A percentile compares a stretch with the other conserved stretches of the same genome.
Evolutionary conservation across 1,140 invertebrate species (phyloP).

Genomic region (Cotesia vestalis): DNA sequence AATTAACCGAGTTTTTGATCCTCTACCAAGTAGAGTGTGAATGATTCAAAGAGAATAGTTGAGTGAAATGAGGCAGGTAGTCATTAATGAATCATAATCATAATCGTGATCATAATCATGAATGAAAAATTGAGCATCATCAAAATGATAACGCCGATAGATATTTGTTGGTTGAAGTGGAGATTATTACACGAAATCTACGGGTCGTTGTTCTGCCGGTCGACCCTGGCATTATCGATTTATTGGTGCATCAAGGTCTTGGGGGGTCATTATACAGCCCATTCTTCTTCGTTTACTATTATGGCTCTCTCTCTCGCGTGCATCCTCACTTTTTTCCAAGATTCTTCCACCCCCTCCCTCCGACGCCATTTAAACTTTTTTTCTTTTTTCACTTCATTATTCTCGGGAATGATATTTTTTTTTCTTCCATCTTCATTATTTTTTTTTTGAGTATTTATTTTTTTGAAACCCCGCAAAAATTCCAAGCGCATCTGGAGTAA

Average conservation of each 20-base stretch:
- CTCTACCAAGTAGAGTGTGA: too few species aligned
- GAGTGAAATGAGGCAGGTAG: too few species aligned
- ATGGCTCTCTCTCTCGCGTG: slow-evolving; percentile 9
- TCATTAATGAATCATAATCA: not conserved
- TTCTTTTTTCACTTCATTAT: not conserved
- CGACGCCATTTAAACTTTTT: not conserved
- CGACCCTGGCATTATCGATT: slow-evolving; percentile 37
- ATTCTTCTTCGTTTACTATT: slow-evolving; percentile 24
- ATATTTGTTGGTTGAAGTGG: slow-evolving; percentile 6
- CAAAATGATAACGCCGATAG: slow-evolving; percentile 3
- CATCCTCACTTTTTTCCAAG: slow-evolving; percentile 8
- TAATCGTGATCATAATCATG: not conserved
- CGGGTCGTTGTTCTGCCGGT: slow-evolving; percentile 30
- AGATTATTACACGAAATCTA: not conserved
- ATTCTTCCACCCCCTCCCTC: not conserved
- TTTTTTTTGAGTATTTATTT: slow-evolving; percentile 30
- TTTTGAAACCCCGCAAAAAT: not conserved
- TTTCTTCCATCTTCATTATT: slow-evolving; percentile 5
- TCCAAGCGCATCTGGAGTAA: not conserved
- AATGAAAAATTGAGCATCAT: slow-evolving; percentile 6
- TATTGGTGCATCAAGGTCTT: slow-evolving; percentile 37
- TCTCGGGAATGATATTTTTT: not conserved
- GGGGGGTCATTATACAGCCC: slow-evolving; percentile 13
- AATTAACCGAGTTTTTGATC: too few species aligned
- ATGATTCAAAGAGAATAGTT: too few species aligned